These are phyloP conservation scores for Drosophila saltans DNA, from an alignment of 1,140 invertebrate species.

Conservation along the genomic window DNA sequence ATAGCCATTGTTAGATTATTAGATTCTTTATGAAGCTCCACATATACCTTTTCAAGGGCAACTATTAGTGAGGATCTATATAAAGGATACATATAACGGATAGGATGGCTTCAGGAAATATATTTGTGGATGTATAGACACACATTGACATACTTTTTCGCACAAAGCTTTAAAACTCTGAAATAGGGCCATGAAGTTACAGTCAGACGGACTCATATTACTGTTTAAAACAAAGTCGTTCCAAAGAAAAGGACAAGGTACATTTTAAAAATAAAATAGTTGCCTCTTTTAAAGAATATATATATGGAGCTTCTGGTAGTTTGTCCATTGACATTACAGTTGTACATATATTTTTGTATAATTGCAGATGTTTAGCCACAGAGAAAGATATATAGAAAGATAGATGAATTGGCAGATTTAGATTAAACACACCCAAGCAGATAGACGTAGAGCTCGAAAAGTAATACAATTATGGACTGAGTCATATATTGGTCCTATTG, in stretches of 20 bases:
- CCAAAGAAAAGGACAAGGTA: too few species aligned
- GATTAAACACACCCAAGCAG: slow-evolving; percentile 12
- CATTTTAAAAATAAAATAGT: too few species aligned
- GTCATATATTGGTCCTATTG: slow-evolving; percentile 9
- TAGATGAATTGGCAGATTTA: slow-evolving; percentile 22
- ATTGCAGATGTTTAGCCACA: background rate
- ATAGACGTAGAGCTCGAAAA: slow-evolving; percentile 3
- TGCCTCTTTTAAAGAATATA: background rate
- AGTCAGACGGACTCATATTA: too few species aligned
- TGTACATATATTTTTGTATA: background rate
- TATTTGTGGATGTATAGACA: too few species aligned
- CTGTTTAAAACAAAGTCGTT: too few species aligned
- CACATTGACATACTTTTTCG: too few species aligned
- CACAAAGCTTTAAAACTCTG: too few species aligned
- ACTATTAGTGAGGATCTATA: too few species aligned
- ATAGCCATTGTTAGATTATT: slow-evolving; percentile 7
- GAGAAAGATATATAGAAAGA: slow-evolving; percentile 19
- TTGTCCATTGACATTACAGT: background rate
- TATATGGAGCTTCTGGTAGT: background rate
- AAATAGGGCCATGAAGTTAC: too few species aligned
- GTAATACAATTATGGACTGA: slow-evolving; percentile 2
- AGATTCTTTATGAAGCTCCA: background rate
- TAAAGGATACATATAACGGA: too few species aligned
- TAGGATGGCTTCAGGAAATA: too few species aligned
- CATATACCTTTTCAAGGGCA: background rate